Evolutionary conservation across 1,140 invertebrate species (phyloP).

Genomic region (Magallana angulata): DNA sequence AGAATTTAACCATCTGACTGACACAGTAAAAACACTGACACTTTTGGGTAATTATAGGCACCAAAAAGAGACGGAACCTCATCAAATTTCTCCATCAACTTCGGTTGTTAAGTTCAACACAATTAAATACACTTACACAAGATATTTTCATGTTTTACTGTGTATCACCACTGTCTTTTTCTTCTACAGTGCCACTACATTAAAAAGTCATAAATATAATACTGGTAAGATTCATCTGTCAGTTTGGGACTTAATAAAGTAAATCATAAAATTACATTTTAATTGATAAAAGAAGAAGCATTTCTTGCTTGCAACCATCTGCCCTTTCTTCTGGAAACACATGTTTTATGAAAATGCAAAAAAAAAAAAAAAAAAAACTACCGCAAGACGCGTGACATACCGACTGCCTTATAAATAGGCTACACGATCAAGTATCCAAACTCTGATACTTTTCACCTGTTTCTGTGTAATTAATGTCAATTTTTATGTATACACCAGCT

Average conservation of each 20-base stretch:
- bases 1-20: background rate
- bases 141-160: background rate
- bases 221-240: too few relatives aligned
- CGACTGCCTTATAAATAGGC: background rate
- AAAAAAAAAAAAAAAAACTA: background rate
- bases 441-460: slow-evolving; percentile 30
- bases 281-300: background rate
- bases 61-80: background rate
- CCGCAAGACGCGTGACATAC: background rate
- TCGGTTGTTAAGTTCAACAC: background rate
- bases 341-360: slow-evolving; percentile 27
- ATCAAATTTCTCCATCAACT: background rate
- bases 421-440: background rate
- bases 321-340: background rate
- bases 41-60: background rate
- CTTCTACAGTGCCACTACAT: too few relatives aligned
- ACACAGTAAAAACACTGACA: slow-evolving; percentile 3
- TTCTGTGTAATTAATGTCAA: slow-evolving; percentile 17
- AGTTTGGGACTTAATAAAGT: too few relatives aligned
- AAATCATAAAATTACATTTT: too few relatives aligned
- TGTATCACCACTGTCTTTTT: too few relatives aligned
- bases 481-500: background rate
- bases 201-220: too few relatives aligned
- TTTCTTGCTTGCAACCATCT: background rate
- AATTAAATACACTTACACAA: background rate